Conservation (phyloP, 2,113 vertebrate species). For the Mastomys natalensis region DNA sequence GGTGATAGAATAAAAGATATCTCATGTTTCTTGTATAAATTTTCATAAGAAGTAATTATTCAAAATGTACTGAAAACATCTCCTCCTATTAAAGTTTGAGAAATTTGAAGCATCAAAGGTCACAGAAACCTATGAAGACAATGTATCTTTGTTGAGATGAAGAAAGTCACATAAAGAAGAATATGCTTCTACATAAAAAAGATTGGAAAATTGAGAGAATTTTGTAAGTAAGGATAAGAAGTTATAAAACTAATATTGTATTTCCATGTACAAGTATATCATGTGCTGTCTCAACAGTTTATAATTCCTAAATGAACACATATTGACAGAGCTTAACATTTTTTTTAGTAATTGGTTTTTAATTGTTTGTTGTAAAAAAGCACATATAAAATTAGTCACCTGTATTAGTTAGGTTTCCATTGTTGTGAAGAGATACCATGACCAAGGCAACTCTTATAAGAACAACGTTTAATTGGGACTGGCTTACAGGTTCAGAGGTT, state of each 20-base stretch:
- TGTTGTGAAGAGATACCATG: no score
- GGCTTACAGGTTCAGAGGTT: no score
- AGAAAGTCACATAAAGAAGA: not conserved
- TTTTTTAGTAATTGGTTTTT: not conserved
- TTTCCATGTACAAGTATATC: not conserved
- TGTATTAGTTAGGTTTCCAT: no score
- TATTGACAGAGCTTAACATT: not conserved
- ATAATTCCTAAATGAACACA: not conserved
- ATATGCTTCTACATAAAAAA: not conserved
- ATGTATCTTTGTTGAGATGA: constrained; percentile 19
- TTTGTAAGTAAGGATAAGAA: not conserved
- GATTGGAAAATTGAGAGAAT: not conserved
- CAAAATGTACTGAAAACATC: constrained; percentile 28
- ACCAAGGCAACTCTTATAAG: no score
- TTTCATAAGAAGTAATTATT: not conserved
- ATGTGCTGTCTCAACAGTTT: not conserved
- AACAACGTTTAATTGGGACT: no score
- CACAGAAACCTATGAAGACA: not conserved
- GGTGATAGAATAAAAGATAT: not conserved
- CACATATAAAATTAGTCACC: not conserved
- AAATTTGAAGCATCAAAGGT: not conserved
- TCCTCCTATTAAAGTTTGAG: not conserved
- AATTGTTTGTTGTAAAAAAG: not conserved
- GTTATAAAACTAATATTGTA: not conserved
- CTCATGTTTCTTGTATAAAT: not conserved